Conservation (phyloP, 2,113 vertebrate genomes). For the Phyllopteryx taeniolatus region DNA sequence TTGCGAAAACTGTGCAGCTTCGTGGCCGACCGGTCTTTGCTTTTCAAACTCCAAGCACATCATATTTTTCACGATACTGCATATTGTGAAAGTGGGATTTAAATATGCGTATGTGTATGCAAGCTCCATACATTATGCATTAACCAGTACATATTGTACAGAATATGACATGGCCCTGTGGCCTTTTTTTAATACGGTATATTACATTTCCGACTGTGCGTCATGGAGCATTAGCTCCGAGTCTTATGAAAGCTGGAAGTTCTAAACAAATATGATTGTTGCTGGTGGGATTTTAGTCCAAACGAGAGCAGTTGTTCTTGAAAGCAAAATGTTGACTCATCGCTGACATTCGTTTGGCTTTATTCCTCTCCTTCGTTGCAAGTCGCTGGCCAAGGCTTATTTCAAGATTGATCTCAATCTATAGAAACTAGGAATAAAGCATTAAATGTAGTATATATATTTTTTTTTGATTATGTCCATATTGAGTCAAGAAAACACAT, state of each 20-base stretch:
- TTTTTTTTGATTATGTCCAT: no score
- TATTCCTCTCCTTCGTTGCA: neutral
- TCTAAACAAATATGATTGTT: neutral
- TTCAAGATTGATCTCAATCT: neutral
- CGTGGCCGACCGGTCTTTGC: conserved; percentile 25
- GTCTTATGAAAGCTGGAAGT: neutral
- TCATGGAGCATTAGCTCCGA: neutral
- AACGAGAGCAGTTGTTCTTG: neutral
- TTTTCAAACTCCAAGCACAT: neutral
- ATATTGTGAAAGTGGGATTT: conserved; percentile 10
- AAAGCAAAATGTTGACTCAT: conserved; percentile 1
- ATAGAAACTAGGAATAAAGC: neutral
- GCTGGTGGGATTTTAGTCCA: neutral
- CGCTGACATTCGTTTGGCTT: neutral
- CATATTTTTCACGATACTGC: neutral
- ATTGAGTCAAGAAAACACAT: no score
- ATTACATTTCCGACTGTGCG: neutral
- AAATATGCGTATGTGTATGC: neutral
- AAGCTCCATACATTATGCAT: neutral
- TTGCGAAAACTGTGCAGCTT: conserved; percentile 30
- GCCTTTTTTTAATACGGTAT: neutral
- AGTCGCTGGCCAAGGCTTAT: neutral
- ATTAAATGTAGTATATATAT: neutral
- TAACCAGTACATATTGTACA: neutral
- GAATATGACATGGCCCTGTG: neutral